Percentiles rank a stretch among this genome's conserved stretches.
Evolutionary conservation across 1,140 invertebrate genomes (phyloP).

Genomic region (Microplitis demolitor): DNA sequence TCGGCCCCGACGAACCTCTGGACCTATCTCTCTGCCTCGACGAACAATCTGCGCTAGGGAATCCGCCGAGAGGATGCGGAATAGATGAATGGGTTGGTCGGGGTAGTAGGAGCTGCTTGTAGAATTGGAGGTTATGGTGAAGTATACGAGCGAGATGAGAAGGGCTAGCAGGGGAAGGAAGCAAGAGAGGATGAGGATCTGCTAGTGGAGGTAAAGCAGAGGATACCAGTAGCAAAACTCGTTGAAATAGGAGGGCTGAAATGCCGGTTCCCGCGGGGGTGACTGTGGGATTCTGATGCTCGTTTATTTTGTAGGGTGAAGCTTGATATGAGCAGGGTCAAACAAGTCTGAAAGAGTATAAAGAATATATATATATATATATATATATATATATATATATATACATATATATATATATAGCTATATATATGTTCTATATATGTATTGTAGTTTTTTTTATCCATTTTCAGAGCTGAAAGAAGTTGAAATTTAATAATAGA

Average conservation of each 20-base stretch:
- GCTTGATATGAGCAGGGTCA: not conserved
- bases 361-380: no score
- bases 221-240: not conserved
- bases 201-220: not conserved
- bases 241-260: not conserved
- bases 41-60: not conserved
- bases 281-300: not conserved
- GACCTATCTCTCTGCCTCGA: slow-evolving; percentile 26
- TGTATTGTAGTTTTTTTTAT: no score
- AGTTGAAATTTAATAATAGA: no score
- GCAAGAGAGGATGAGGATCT: not conserved
- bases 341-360: no score
- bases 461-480: no score
- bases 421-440: no score
- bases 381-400: no score
- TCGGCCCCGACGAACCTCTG: slow-evolving; percentile 29
- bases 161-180: not conserved
- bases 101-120: no score
- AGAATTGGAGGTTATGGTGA: no score
- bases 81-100: slow-evolving; percentile 9
- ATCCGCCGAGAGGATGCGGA: not conserved
- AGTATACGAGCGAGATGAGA: not conserved
- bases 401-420: no score
- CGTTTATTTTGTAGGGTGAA: slow-evolving; percentile 2
- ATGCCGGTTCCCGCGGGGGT: not conserved